phyloP scores from a whole-genome alignment of 1,140 invertebrate species.

The Bilobella aurantiaca region DNA sequence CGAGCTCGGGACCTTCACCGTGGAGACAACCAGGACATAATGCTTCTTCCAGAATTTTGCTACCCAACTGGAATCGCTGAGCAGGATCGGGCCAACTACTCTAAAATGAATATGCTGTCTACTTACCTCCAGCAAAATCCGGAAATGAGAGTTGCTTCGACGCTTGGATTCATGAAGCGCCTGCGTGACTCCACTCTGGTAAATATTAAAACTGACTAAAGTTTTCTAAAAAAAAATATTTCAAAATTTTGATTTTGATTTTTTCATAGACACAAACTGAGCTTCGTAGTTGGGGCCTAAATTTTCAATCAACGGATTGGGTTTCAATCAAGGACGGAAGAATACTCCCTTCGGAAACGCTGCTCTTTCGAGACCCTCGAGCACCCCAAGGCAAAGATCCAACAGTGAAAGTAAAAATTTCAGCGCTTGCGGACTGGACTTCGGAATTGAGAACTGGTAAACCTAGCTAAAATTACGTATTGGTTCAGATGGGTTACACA shows the following conservation, averaged over 20 bases:
- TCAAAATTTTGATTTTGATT: too few species aligned
- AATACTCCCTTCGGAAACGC: not conserved
- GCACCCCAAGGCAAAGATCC: not conserved
- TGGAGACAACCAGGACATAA: conserved; percentile 22
- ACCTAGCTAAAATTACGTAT: not conserved
- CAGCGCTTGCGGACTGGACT: not conserved
- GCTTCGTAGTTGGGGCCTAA: too few species aligned
- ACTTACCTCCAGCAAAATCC: conserved; percentile 42
- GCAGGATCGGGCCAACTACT: conserved; percentile 35
- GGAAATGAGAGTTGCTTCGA: conserved; percentile 35
- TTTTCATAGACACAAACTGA: too few species aligned
- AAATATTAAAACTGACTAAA: too few species aligned
- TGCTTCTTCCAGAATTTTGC: conserved; percentile 32
- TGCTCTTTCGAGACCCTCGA: not conserved
- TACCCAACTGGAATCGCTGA: conserved; percentile 35
- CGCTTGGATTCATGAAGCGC: conserved; percentile 35
- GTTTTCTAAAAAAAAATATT: too few species aligned
- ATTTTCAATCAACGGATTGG: too few species aligned
- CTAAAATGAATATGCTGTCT: conserved; percentile 37
- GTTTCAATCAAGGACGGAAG: not conserved
- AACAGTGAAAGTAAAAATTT: too few species aligned
- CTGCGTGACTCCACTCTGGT: conserved; percentile 21
- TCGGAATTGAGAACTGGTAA: not conserved
- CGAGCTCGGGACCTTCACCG: conserved; percentile 29
- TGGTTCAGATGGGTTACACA: not conserved